Base-by-base conservation (phyloP, 2,113 vertebrate genomes). In the Sterrhoptilus dennistouni region DNA sequence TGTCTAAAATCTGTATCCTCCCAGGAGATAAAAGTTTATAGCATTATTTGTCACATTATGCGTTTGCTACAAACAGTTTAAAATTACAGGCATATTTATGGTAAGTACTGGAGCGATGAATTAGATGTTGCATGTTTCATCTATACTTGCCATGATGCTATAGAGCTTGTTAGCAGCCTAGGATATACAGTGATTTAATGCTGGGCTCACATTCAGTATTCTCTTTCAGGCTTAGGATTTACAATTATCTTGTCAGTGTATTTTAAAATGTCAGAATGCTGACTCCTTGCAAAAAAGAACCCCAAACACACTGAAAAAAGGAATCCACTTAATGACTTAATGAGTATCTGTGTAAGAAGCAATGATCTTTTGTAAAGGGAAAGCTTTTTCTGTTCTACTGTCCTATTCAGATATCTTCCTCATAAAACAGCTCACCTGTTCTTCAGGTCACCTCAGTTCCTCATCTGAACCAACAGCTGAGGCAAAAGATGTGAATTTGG, bases 71-170 rank as follows among this genome's bases (percentile, higher is more conserved):
- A 65, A 90, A 85, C 52, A 87, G 59, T 59, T 92, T 79, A 94
- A 93, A 91, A 92, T 95, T 96, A 92, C 93, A 96, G 68, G 53
- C 35, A 47, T 96, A 81, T 95, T 97, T 96, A 92, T 93, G 87
- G 60, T 90, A 92, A 94, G 90, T 77, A 81, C 88, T 60, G 90
- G 60, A 89, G 59, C 11, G 0, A 94, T 90, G 81, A 96, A 96
- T 97, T 94, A 72, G 77, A 69, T 63, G 21, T 86, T 95, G 35
- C 42, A 52, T 83, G 23, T 95, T 95, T 95, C 86, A 93, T 96
- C 91, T 91, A 12, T 92, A 86, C 74, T 92, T 94, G 94, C 95
- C 94, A 92, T 28, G 40, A n/a, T 74, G 66, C 22, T 90, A 52
- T 33, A 71, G 64, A 96, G 75, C 83, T 97, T 93, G 86, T 95